Evolutionary conservation across 1,140 invertebrate species (phyloP).

Genomic region (Drosophila santomea): DNA sequence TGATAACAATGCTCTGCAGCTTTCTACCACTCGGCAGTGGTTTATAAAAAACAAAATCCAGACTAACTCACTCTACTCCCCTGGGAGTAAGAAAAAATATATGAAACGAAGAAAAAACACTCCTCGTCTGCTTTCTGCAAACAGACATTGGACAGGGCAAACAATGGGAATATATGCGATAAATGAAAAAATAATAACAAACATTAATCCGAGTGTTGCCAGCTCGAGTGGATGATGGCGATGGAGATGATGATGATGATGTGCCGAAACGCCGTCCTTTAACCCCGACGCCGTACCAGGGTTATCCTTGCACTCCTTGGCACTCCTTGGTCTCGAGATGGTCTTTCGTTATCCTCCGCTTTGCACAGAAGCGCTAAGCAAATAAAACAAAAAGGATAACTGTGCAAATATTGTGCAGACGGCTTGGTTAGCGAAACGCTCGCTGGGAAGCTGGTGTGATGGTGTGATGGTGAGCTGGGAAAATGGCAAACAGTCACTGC

Average conservation of each 20-base stretch:
- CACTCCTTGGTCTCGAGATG: conserved; percentile 65
- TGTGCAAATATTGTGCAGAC: conserved; percentile 75
- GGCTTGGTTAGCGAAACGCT: too few relatives aligned
- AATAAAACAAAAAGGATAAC: conserved; percentile 84
- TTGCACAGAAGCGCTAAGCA: conserved; percentile 81
- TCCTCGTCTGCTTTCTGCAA: conserved; percentile 46
- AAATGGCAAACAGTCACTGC: conserved; percentile 43
- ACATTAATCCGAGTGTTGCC: conserved; percentile 70
- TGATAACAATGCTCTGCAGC: not conserved
- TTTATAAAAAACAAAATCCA: conserved; percentile 60
- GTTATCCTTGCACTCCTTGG: conserved; percentile 39
- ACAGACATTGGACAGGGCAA: conserved; percentile 49
- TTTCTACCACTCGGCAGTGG: conserved; percentile 24
- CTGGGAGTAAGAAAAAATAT: conserved; percentile 20
- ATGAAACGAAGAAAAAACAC: conserved; percentile 27
- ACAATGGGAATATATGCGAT: conserved; percentile 60
- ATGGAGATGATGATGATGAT: conserved; percentile 50
- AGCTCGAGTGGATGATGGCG: conserved; percentile 59
- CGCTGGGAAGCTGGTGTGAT: too few relatives aligned
- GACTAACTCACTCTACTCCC: conserved; percentile 29
- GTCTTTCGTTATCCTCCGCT: conserved; percentile 63
- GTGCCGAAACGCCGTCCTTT: conserved; percentile 46
- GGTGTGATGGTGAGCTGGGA: not conserved
- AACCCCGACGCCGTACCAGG: conserved; percentile 8
- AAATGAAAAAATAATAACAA: conserved; percentile 81